Percentiles rank a stretch among this genome's conserved stretches.
Conservation (phyloP, 1,140 invertebrate species). For the Trachymyrmex septentrionalis region DNA sequence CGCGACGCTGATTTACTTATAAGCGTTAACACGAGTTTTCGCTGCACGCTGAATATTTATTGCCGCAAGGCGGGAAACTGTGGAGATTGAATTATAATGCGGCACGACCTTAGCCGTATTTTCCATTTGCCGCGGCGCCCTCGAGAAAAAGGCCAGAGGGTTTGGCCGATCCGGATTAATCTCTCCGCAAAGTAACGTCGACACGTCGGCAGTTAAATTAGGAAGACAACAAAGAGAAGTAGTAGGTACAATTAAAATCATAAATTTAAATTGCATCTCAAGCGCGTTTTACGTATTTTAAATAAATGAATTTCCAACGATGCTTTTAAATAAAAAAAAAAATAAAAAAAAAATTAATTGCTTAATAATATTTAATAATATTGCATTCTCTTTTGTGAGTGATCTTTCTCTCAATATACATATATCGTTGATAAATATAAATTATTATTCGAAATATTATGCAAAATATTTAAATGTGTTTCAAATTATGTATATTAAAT, state of each 20-base stretch:
- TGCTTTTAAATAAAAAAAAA: background rate
- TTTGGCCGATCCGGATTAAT: conserved; percentile 49
- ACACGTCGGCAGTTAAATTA: conserved; percentile 31
- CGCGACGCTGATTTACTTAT: conserved; percentile 79
- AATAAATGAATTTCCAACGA: background rate
- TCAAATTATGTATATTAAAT: background rate
- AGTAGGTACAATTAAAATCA: conserved; percentile 17
- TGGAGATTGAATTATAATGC: conserved; percentile 72
- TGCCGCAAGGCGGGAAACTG: conserved; percentile 52
- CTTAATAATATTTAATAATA: background rate
- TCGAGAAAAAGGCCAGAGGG: conserved; percentile 41
- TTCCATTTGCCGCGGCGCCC: conserved; percentile 14
- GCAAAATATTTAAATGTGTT: background rate
- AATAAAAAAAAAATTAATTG: background rate
- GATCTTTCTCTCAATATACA: background rate
- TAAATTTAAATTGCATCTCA: background rate
- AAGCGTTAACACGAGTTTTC: conserved; percentile 78
- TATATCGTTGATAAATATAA: conserved; percentile 5
- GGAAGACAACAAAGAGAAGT: background rate
- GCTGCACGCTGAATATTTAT: conserved; percentile 71
- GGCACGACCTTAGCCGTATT: conserved; percentile 34
- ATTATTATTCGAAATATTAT: background rate
- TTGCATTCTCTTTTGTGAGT: background rate
- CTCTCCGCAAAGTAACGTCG: conserved; percentile 30
- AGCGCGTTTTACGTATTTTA: background rate